phyloP scores from a whole-genome alignment of 2,797 vertebrate genomes.

The Sorex maritimensis region DNA sequence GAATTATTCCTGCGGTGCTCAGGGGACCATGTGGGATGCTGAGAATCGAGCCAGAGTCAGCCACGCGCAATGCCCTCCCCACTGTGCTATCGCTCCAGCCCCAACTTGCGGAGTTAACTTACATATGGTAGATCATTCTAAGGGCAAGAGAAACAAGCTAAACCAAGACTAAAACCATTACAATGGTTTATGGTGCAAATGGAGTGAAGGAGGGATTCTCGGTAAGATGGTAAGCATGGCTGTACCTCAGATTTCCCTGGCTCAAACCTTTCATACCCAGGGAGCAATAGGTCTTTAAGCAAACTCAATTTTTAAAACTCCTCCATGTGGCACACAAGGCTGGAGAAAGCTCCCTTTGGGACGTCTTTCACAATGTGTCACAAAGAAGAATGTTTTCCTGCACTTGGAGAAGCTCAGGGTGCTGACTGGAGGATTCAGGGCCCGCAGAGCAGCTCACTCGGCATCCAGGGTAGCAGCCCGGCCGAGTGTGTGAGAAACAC shows the following conservation, averaged over 20 bases:
- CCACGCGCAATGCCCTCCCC: too few species aligned
- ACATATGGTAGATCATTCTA: background rate
- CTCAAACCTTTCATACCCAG: background rate
- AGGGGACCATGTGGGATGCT: too few species aligned
- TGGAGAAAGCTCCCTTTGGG: background rate
- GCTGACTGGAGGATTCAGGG: background rate
- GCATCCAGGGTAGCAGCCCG: too few species aligned
- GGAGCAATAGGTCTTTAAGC: background rate
- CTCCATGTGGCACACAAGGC: background rate
- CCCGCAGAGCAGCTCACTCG: background rate
- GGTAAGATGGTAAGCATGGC: background rate
- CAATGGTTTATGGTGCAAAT: background rate
- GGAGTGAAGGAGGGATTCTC: background rate
- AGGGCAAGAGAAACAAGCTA: slow-evolving; percentile 12
- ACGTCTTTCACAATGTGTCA: background rate
- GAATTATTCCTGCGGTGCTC: too few species aligned
- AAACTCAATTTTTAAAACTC: background rate
- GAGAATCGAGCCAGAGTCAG: too few species aligned
- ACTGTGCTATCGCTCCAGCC: too few species aligned
- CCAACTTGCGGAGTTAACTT: background rate
- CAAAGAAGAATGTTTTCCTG: background rate
- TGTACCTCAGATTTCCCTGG: background rate
- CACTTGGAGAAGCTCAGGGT: background rate
- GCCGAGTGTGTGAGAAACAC: background rate
- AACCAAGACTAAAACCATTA: background rate